These are phyloP conservation scores for Antheraea assamensis DNA, from an alignment of 2,888 invertebrate species.

Conservation along the genomic window DNA sequence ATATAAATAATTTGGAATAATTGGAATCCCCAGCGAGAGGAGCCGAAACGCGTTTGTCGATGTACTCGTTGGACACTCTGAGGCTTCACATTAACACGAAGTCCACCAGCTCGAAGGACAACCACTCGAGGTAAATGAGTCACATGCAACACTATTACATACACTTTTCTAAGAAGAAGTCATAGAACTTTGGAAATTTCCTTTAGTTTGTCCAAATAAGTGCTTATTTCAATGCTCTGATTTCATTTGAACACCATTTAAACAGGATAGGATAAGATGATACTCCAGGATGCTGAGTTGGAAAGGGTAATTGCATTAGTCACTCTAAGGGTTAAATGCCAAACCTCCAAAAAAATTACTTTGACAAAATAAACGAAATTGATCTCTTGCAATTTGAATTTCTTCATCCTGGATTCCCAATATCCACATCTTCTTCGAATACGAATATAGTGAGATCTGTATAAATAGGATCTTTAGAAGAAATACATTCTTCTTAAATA, in stretches of 20 bases:
- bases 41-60: conserved; percentile 55
- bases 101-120: conserved; percentile 41
- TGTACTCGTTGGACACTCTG: conserved; percentile 64
- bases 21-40: conserved; percentile 32
- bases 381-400: no score
- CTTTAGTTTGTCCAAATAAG: not conserved
- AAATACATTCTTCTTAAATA: no score
- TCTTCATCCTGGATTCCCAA: not conserved
- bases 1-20: not conserved
- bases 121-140: conserved; percentile 42
- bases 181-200: no score
- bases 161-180: not conserved
- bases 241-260: no score
- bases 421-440: not conserved
- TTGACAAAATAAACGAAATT: no score
- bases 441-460: no score
- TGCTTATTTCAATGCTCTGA: not conserved
- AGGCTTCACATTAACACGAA: conserved; percentile 42
- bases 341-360: no score
- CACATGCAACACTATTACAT: not conserved
- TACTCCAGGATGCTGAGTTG: not conserved
- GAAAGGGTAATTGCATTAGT: no score
- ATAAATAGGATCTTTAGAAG: no score
- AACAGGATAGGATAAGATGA: no score
- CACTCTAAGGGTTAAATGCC: no score